Evolutionary conservation across 2,888 invertebrate genomes (phyloP), one percentile per base, ranked within the genome.

Genomic region (Tenthredo notha): DNA sequence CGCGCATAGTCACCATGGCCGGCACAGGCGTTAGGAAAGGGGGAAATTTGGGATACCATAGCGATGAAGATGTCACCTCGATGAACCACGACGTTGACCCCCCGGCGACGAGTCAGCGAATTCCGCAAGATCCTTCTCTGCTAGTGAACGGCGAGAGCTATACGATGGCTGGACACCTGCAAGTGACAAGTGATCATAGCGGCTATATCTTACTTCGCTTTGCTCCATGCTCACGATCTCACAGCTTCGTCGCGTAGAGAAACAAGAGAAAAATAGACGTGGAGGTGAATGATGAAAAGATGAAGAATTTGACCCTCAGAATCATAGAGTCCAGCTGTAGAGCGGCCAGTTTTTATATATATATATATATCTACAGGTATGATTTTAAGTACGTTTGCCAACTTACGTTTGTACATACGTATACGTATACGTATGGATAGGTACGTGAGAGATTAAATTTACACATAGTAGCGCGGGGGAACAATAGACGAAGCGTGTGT

Each of bases 381-480:
- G 33, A 77, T 54, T 54, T 77, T 4, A 54, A 77, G 54, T 50
- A 33, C 33, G 77, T 77, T 50, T 50, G 50, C 77, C 33, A 77
- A 77, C 77, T 77, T 43, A 74, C 25, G 40, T 25, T 43, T 25
- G 25, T 74, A 74, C 54, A 54, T 33, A 74, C 54, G 77, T 33
- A n/a, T 33, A 33, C 4, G 33, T 33, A 33, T 33, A n/a, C 9
- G 6, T 40, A 58, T 18, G 37, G 33, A 1, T 72, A 61, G 33
- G 12, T 18, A 75, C 40, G 58, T 89, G 90, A 89, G 89, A 93
- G 92, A 93, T 93, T 92, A 93, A 93, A 93, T 93, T 93, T 92
- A 92, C 93, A 92, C 92, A 92, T 92, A 91, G 92, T 93, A 92
- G 91, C 93, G 91, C 92, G 90, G 88, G 89, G 90, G 92, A 93